Evolutionary conservation across 2,888 invertebrate species (phyloP).

Genomic region (Petrophora chlorosata): DNA sequence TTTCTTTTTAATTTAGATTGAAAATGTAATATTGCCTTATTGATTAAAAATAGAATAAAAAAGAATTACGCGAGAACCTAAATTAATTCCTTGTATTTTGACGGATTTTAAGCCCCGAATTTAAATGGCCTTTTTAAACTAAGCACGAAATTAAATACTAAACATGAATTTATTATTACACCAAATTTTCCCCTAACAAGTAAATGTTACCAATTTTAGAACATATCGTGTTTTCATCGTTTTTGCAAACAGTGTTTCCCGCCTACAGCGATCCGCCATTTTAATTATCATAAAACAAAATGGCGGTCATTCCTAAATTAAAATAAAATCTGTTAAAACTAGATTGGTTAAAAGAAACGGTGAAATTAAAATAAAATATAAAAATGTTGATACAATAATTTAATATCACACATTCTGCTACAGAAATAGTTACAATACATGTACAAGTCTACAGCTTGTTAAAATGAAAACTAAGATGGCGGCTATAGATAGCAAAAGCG

Average conservation of each 20-base stretch:
- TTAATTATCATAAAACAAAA: conserved; percentile 17
- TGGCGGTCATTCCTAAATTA: conserved; percentile 12
- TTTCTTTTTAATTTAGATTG: neutral
- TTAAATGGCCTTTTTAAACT: conserved; percentile 28
- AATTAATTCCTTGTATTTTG: conserved; percentile 39
- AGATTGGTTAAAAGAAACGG: conserved; percentile 3
- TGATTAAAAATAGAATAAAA: conserved; percentile 4
- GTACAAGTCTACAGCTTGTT: conserved; percentile 14
- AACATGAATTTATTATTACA: conserved; percentile 4
- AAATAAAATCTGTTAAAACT: neutral
- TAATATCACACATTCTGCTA: conserved; percentile 35
- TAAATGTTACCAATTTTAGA: no score
- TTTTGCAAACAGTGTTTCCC: conserved; percentile 15
- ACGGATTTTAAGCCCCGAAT: conserved; percentile 34
- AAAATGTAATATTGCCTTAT: neutral
- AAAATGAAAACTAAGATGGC: conserved; percentile 14
- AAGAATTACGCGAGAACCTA: conserved; percentile 25
- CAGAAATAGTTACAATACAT: conserved; percentile 27
- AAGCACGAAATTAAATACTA: conserved; percentile 27
- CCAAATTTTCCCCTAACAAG: neutral
- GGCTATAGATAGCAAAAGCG: neutral
- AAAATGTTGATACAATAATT: conserved; percentile 30
- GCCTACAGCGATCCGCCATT: conserved; percentile 22
- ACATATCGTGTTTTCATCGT: no score
- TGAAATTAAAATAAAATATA: conserved; percentile 31